These are phyloP conservation scores for Eudyptes chrysolophus DNA, from an alignment of 2,113 vertebrate genomes.

Conservation along the genomic window DNA sequence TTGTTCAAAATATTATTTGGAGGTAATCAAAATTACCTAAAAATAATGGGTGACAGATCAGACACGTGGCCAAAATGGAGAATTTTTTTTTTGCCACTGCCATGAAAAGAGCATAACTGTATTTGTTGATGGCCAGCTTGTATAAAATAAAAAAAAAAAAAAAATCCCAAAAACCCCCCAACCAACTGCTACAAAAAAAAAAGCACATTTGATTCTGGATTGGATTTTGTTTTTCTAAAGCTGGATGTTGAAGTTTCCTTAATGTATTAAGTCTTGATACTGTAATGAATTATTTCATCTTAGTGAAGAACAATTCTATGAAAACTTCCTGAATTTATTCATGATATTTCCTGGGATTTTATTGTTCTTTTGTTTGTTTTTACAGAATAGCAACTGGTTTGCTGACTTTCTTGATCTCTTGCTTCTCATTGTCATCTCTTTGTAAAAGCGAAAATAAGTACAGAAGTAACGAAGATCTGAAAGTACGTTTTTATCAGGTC, in stretches of 20 bases:
- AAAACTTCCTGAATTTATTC: neutral
- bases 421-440: slow-evolving; percentile 66
- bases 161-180: too few species aligned
- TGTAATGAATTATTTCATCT: neutral
- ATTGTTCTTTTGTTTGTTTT: slow-evolving; percentile 27
- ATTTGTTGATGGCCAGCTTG: neutral
- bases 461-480: slow-evolving; percentile 59
- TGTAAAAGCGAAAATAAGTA: slow-evolving; percentile 69
- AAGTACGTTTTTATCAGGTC: slow-evolving; percentile 84
- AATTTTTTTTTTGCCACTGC: neutral
- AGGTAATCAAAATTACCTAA: neutral
- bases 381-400: slow-evolving; percentile 81
- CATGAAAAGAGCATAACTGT: neutral
- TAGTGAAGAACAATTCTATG: neutral
- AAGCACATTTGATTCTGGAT: neutral
- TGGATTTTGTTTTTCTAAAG: neutral
- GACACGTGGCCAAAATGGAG: neutral
- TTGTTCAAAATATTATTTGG: neutral
- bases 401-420: slow-evolving; percentile 79
- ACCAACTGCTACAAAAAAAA: neutral
- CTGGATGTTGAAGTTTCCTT: neutral
- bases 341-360: neutral
- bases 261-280: neutral
- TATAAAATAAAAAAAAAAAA: neutral
- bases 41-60: neutral